A percentile compares a stretch with the other conserved stretches of the same genome.
Evolutionary conservation across 2,888 invertebrate genomes (phyloP).

Genomic region (Dolichomitus sp.): DNA sequence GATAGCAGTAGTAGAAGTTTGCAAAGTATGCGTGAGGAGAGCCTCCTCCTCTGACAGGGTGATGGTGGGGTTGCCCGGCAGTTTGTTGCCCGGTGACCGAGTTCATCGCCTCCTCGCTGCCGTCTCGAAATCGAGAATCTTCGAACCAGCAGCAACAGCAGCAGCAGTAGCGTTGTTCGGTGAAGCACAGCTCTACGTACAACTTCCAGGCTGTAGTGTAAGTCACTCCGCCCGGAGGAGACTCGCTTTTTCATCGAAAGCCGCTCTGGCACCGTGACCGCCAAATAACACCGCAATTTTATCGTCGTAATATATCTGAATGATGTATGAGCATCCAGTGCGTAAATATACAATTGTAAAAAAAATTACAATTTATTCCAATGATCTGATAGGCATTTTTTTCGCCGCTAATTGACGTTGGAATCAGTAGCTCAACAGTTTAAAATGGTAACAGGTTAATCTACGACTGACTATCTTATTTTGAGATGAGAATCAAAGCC

Average conservation of each 20-base stretch:
- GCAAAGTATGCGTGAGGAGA: constrained; percentile 11
- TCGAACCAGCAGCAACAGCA: constrained; percentile 69
- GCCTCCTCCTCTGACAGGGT: constrained; percentile 21
- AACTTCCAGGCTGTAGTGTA: constrained; percentile 44
- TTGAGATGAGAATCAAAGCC: background rate
- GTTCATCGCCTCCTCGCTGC: constrained; percentile 83
- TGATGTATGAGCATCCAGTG: constrained; percentile 16
- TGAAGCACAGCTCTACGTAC: constrained; percentile 14
- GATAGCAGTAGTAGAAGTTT: background rate
- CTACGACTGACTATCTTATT: constrained; percentile 8
- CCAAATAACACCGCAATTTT: constrained; percentile 51
- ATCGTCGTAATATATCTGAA: constrained; percentile 25
- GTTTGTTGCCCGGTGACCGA: constrained; percentile 86
- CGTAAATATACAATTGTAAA: background rate
- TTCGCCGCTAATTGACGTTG: constrained; percentile 17
- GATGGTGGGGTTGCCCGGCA: constrained; percentile 75
- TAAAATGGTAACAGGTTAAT: constrained; percentile 24
- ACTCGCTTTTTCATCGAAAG: constrained; percentile 81
- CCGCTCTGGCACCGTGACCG: constrained; percentile 63
- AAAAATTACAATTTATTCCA: constrained; percentile 3
- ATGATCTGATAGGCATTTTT: constrained; percentile 11
- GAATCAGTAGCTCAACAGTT: constrained; percentile 8
- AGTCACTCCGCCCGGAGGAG: constrained; percentile 68
- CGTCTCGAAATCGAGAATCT: constrained; percentile 84
- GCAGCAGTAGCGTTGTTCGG: constrained; percentile 48